Evolutionary conservation across 2,888 invertebrate genomes (phyloP), one percentile per base, ranked within the genome.

Genomic region (Rhamnusium bicolor): DNA sequence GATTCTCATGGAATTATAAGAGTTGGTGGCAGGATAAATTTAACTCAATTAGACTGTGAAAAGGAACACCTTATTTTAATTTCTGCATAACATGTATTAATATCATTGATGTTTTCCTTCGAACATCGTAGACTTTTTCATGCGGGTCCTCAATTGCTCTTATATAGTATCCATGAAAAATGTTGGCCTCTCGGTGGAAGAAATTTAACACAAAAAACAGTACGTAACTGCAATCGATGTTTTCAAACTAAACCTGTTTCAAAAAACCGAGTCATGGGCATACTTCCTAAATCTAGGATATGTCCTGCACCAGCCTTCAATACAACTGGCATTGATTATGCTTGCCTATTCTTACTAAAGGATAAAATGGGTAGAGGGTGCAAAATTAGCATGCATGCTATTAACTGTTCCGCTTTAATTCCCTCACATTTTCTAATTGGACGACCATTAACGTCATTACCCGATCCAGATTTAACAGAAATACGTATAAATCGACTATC

Each of bases 151-250:
- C 74, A 78, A 32, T 51, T 53, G 46, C 60, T 73, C 6, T 58
- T 81, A 53, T 65, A 75, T 19, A 66, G 75, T 10, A 12, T 83
- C 12, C 49, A 79, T 18, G 69, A 80, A 51, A 61, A 73, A 63
- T 82, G 74, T 75, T 82, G 80, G 80, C 74, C 76, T n/a, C 46
- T 79, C 7, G 53, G 69, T 2, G 80, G 75, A 27, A 47, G 77
- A 24, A 68, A 71, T 51, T 63, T 78, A 51, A 66, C 73, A 12
- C 74, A 69, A 72, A 47, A 72, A 53, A 67, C 68, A 21, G 73
- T 79, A 29, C 71, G 58, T 12, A 68, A 67, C 6, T 81, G 81
- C 47, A 61, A 80, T 12, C 47, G 16, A 27, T 78, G 78, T 61
- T 79, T 68, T 18, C 60, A 74, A 18, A 72, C 60, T 40, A 77